Conservation (phyloP, 53 echinoderm and acorn worm species). For the Hippasteria phrygiana region DNA sequence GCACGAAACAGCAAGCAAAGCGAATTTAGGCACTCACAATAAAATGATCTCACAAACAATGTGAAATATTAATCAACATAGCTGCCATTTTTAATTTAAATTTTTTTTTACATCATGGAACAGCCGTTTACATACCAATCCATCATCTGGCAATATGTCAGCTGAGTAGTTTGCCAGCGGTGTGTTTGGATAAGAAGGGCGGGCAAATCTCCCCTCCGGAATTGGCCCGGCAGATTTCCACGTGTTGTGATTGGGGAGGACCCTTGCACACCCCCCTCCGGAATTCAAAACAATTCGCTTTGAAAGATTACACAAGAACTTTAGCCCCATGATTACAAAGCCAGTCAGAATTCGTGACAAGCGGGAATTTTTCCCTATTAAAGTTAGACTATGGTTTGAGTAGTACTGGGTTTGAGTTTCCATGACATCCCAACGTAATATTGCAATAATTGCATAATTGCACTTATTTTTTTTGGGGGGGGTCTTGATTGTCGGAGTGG, state of each 20-base stretch:
- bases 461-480: too few species aligned
- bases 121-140: constrained; percentile 11
- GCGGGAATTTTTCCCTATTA: background rate
- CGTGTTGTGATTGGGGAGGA: constrained; percentile 1
- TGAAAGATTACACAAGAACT: constrained; percentile 30
- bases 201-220: constrained; percentile 32
- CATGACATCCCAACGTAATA: background rate
- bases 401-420: background rate
- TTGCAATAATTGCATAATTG: background rate
- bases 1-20: too few species aligned
- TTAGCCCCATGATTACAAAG: background rate
- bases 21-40: too few species aligned
- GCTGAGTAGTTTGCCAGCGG: constrained; percentile 20
- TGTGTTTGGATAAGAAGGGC: constrained; percentile 18
- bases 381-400: background rate
- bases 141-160: constrained; percentile 15
- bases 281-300: constrained; percentile 13
- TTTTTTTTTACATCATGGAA: background rate
- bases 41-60: too few species aligned
- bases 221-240: constrained; percentile 7
- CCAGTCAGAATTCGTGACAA: background rate
- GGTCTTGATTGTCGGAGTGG: too few species aligned
- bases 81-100: too few species aligned
- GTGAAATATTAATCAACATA: too few species aligned
- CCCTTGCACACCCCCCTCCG: background rate